These are phyloP conservation scores for Torymus auratus DNA, from an alignment of 2,888 invertebrate genomes.

Conservation along the genomic window DNA sequence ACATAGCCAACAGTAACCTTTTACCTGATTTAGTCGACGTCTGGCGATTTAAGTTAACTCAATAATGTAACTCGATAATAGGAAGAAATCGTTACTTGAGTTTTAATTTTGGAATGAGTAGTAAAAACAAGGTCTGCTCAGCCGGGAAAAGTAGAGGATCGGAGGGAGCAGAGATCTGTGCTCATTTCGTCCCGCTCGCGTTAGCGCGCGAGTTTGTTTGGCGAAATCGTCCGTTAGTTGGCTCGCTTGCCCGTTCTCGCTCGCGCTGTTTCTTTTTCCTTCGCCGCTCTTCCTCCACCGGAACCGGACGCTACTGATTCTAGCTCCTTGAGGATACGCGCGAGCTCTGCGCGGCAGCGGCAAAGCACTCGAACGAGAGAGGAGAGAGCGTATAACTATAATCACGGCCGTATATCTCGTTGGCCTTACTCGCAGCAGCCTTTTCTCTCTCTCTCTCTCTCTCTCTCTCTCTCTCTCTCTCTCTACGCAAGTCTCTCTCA, in stretches of 20 bases:
- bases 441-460: background rate
- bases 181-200: slow-evolving; percentile 27
- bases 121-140: slow-evolving; percentile 28
- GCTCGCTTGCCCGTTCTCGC: background rate
- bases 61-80: slow-evolving; percentile 3
- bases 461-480: slow-evolving; percentile 8
- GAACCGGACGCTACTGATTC: slow-evolving; percentile 44
- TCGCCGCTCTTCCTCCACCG: background rate
- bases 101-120: slow-evolving; percentile 36
- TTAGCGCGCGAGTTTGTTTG: slow-evolving; percentile 48
- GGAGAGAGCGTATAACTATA: slow-evolving; percentile 47
- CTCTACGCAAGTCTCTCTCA: slow-evolving; percentile 12
- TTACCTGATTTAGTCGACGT: background rate
- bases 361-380: slow-evolving; percentile 30
- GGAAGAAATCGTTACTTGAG: background rate
- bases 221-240: slow-evolving; percentile 47
- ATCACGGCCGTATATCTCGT: slow-evolving; percentile 52
- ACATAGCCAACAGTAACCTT: background rate
- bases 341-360: background rate
- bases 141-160: slow-evolving; percentile 8
- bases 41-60: slow-evolving; percentile 18
- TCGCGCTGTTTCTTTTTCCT: slow-evolving; percentile 8
- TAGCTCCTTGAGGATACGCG: slow-evolving; percentile 1
- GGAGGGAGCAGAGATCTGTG: slow-evolving; percentile 16
- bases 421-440: slow-evolving; percentile 6